These are phyloP conservation scores for Cantharis lateralis DNA, from an alignment of 2,888 invertebrate species.

Conservation along the genomic window DNA sequence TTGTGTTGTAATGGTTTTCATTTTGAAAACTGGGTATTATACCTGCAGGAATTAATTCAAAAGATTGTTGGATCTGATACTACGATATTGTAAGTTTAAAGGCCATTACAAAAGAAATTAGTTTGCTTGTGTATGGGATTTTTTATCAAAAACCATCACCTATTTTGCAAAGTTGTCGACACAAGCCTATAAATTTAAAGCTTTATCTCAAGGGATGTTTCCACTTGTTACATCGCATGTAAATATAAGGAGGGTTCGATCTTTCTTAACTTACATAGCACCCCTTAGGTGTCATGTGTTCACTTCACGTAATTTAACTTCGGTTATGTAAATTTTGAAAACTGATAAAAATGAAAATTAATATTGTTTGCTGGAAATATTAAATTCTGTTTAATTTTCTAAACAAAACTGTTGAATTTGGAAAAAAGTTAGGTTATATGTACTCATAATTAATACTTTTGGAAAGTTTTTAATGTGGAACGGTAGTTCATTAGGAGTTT, in stretches of 20 bases:
- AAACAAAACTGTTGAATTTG: background rate
- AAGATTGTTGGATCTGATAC: background rate
- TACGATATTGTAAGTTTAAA: background rate
- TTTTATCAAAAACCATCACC: constrained; percentile 21
- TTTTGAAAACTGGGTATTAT: background rate
- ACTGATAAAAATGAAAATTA: background rate
- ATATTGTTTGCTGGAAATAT: background rate
- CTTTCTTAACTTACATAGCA: constrained; percentile 24
- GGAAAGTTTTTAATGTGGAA: background rate
- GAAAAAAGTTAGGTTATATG: background rate
- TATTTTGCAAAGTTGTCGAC: constrained; percentile 20
- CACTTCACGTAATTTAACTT: background rate
- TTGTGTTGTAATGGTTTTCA: background rate
- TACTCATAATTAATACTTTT: background rate
- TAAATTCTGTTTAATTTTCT: background rate
- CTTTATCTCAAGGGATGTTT: constrained; percentile 21
- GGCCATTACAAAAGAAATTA: constrained; percentile 6
- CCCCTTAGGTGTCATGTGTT: constrained; percentile 16
- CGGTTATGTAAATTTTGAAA: background rate
- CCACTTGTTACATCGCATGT: constrained; percentile 34
- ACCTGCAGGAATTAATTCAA: background rate
- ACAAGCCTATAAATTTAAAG: constrained; percentile 29
- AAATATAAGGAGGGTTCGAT: constrained; percentile 29
- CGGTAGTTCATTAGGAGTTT: background rate
- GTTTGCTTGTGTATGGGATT: constrained; percentile 12